Evolutionary conservation across 2,888 invertebrate genomes (phyloP), one percentile per base, ranked within the genome.

Genomic region (Lasioglossum villosulum): DNA sequence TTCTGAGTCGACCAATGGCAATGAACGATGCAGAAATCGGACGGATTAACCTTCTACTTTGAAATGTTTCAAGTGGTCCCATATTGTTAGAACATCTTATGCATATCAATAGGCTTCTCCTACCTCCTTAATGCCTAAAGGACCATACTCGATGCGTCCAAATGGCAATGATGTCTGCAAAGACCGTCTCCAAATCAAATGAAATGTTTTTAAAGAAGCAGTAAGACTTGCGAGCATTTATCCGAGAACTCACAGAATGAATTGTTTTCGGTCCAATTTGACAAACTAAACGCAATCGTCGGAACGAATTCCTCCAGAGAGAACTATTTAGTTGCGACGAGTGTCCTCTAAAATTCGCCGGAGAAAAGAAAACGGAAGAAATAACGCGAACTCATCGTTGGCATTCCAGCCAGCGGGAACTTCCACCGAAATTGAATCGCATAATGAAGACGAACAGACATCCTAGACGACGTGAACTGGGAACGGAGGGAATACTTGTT

Each of bases 381-480:
- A 30, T 23, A 52, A 52, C 12, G 34, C 34, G 73, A 52, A 6
- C 52, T 73, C 52, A 23, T 73, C 73, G 5, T 73, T 34, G 34
- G 23, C 34, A 27, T 82, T 75, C 75, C 42, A 34, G 1, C n/a
- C 10, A 70, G 52, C 56, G n/a, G n/a, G 76, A 70, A 80, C 59
- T 82, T 73, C 34, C 5, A 4, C 73, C 45, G 66, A 68, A 83
- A 83, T 83, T 70, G 77, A 84, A 84, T 84, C 48, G 83, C 59
- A 59, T 70, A 83, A 84, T 68, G 83, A 84, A 84, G 83, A 84
- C 77, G 37, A 66, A 72, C 76, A 82, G 77, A 83, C 74, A n/a
- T 74, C n/a, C 34, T 16, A 27, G 77, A 77, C 77, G 48, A 74
- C 70, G 30, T 30, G 63, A 63, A 63, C 63, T 5, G 27, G 39